These are phyloP conservation scores for Haliaeetus leucogaster DNA, from an alignment of 2,113 vertebrate genomes.

Conservation along the genomic window DNA sequence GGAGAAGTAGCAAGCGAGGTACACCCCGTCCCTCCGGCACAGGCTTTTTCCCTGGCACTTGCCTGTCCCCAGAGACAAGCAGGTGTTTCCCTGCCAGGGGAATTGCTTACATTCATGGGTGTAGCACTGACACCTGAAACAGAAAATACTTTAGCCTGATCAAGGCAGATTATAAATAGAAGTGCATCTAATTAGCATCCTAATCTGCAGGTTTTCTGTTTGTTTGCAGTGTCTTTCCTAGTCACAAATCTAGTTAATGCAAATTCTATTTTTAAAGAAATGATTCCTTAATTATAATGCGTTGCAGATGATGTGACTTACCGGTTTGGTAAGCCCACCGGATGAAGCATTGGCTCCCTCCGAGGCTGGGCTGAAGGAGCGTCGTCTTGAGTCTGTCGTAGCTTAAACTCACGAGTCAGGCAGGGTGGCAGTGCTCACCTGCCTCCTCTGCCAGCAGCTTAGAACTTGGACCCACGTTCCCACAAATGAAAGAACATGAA, in stretches of 20 bases:
- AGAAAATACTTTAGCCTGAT: conserved; percentile 41
- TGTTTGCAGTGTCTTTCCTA: conserved; percentile 51
- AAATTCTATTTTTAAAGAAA: conserved; percentile 31
- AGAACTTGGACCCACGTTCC: neutral
- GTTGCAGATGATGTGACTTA: neutral
- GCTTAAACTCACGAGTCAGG: neutral
- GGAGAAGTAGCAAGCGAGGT: neutral
- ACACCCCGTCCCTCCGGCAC: neutral
- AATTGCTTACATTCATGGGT: conserved; percentile 28
- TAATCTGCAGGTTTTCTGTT: conserved; percentile 52
- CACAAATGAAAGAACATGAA: neutral
- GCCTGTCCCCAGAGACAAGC: conserved; percentile 32
- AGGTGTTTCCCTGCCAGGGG: conserved; percentile 59
- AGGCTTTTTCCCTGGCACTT: neutral
- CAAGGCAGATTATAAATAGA: conserved; percentile 63
- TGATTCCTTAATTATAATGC: conserved; percentile 5
- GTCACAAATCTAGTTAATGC: conserved; percentile 54
- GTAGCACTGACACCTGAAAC: conserved; percentile 59
- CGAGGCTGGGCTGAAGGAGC: neutral
- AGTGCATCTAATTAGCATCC: conserved; percentile 53
- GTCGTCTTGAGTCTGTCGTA: neutral
- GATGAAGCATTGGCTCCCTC: neutral
- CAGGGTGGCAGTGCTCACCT: neutral
- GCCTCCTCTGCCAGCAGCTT: neutral
- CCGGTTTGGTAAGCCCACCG: neutral